Conservation (phyloP, 1,140 invertebrate species). For the Pseudachorutes palmiensis region DNA sequence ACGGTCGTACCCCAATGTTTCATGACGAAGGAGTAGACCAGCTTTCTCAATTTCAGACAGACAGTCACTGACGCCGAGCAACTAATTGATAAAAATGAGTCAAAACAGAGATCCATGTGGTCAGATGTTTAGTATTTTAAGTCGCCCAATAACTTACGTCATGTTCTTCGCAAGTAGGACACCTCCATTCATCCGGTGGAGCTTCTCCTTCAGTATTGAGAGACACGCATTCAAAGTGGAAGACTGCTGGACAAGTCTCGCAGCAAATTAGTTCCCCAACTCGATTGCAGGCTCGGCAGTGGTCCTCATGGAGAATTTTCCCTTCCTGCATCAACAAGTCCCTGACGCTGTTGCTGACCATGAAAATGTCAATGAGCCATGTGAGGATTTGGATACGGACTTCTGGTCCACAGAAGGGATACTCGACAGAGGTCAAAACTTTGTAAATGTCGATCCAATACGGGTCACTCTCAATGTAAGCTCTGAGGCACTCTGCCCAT, state of each 20-base stretch:
- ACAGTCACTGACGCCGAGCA: slow-evolving; percentile 83
- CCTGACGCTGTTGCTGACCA: slow-evolving; percentile 83
- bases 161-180: slow-evolving; percentile 81
- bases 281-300: slow-evolving; percentile 76
- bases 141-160: too few species aligned
- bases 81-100: slow-evolving; percentile 41
- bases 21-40: slow-evolving; percentile 80
- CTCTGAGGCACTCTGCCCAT: slow-evolving; percentile 82
- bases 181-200: slow-evolving; percentile 94
- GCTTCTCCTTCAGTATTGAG: slow-evolving; percentile 60
- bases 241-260: slow-evolving; percentile 93
- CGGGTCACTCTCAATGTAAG: slow-evolving; percentile 76
- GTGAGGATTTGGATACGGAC: slow-evolving; percentile 77
- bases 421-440: slow-evolving; percentile 58
- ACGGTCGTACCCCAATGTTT: slow-evolving; percentile 86
- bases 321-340: slow-evolving; percentile 91
- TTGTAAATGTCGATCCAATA: slow-evolving; percentile 42
- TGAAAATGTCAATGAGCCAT: slow-evolving; percentile 85
- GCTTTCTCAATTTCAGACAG: slow-evolving; percentile 83
- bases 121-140: too few species aligned
- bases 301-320: slow-evolving; percentile 51
- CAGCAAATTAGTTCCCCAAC: slow-evolving; percentile 91
- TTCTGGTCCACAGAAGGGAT: slow-evolving; percentile 76
- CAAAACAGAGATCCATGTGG: slow-evolving; percentile 16
- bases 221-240: slow-evolving; percentile 90